These are phyloP conservation scores for Chrysina gloriosa DNA, from an alignment of 2,888 invertebrate genomes.

Conservation along the genomic window DNA sequence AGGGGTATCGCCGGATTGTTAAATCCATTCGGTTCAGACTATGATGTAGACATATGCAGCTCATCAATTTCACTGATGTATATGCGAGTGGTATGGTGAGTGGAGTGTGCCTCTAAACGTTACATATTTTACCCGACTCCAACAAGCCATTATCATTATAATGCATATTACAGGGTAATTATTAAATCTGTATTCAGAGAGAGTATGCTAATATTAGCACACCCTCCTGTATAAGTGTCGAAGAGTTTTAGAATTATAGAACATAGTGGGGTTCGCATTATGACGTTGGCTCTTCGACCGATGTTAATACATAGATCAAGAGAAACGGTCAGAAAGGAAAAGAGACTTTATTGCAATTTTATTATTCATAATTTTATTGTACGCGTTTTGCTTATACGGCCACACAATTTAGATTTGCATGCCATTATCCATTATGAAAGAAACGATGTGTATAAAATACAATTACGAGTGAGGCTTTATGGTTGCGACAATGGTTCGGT, in stretches of 20 bases:
- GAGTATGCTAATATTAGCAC: constrained; percentile 56
- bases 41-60: constrained; percentile 49
- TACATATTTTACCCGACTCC: constrained; percentile 39
- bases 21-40: constrained; percentile 47
- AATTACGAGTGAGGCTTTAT: constrained; percentile 39
- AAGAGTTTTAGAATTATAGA: constrained; percentile 36
- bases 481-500: constrained; percentile 28
- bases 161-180: constrained; percentile 63
- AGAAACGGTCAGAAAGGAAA: constrained; percentile 48
- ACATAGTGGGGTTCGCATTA: constrained; percentile 17
- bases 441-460: constrained; percentile 39
- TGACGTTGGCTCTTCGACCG: background rate
- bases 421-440: constrained; percentile 39
- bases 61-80: constrained; percentile 51
- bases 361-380: constrained; percentile 55
- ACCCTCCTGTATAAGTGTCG: constrained; percentile 50
- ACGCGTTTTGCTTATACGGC: constrained; percentile 39
- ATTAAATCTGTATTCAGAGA: constrained; percentile 59
- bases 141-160: constrained; percentile 59
- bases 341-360: constrained; percentile 57
- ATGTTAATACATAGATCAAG: constrained; percentile 39
- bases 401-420: constrained; percentile 40
- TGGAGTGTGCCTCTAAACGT: constrained; percentile 42
- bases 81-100: constrained; percentile 37
- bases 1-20: constrained; percentile 32